Percentiles rank a stretch among this genome's conserved stretches.
Evolutionary conservation across 2,888 invertebrate genomes (phyloP).

Genomic region (Plebejus melissa): DNA sequence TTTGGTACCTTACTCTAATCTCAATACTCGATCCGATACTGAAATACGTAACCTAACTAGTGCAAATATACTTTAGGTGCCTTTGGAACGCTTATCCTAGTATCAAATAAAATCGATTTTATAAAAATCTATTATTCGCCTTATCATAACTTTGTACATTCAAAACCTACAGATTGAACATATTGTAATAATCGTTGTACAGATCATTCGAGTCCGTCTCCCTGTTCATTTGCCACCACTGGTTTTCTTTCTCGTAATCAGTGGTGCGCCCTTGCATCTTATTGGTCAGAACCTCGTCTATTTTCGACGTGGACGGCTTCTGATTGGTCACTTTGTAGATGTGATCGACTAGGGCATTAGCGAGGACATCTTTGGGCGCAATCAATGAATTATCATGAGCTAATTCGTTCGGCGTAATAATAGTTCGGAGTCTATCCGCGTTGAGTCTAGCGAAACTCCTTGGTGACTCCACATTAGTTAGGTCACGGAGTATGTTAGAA

Average conservation of each 20-base stretch:
- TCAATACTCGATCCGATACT: slow-evolving; percentile 15
- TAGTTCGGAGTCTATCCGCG: slow-evolving; percentile 66
- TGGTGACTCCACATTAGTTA: slow-evolving; percentile 64
- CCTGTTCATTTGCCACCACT: slow-evolving; percentile 61
- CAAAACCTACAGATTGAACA: slow-evolving; percentile 45
- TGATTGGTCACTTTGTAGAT: slow-evolving; percentile 77
- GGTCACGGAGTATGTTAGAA: slow-evolving; percentile 52
- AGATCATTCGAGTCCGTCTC: slow-evolving; percentile 55
- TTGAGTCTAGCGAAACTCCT: slow-evolving; percentile 66
- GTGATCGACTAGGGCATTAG: slow-evolving; percentile 68
- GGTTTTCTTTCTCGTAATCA: slow-evolving; percentile 57
- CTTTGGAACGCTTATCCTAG: slow-evolving; percentile 24
- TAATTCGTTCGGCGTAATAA: slow-evolving; percentile 55
- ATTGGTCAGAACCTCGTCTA: slow-evolving; percentile 71
- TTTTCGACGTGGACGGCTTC: slow-evolving; percentile 68
- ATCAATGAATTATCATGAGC: slow-evolving; percentile 57
- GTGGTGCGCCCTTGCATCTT: slow-evolving; percentile 51
- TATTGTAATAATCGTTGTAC: slow-evolving; percentile 59
- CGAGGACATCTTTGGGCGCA: slow-evolving; percentile 69
- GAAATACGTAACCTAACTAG: slow-evolving; percentile 11
- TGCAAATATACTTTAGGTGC: slow-evolving; percentile 27
- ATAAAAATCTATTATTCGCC: slow-evolving; percentile 19
- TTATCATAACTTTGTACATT: slow-evolving; percentile 21
- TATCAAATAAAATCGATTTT: slow-evolving; percentile 27
- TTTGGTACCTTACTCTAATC: slow-evolving; percentile 69